phyloP scores from a whole-genome alignment of 2,113 vertebrate genomes.

The Nothobranchius kuhntae region DNA sequence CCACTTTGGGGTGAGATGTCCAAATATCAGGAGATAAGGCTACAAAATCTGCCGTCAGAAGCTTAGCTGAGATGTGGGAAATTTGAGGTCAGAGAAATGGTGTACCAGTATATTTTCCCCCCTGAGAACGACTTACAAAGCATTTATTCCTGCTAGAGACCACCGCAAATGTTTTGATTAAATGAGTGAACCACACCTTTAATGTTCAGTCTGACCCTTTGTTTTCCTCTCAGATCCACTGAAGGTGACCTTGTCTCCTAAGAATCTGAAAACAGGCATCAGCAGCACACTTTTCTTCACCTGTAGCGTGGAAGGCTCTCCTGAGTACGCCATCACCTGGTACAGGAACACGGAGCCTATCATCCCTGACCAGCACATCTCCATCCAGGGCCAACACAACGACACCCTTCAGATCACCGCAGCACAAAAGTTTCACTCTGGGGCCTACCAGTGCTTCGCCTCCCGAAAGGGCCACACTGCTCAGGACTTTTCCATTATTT shows the following conservation, averaged over 20 bases:
- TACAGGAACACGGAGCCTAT: conserved; percentile 94
- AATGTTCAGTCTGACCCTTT: background rate
- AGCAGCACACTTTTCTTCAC: conserved; percentile 97
- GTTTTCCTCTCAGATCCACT: conserved; percentile 84
- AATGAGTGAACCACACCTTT: too few relatives aligned
- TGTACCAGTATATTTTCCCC: too few relatives aligned
- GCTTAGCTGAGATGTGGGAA: too few relatives aligned
- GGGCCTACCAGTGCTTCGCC: conserved; percentile 98
- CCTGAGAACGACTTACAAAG: too few relatives aligned
- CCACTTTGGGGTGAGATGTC: too few relatives aligned
- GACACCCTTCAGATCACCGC: conserved; percentile 96
- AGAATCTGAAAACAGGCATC: conserved; percentile 97
- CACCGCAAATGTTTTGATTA: too few relatives aligned
- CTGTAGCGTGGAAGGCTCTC: conserved; percentile 91
- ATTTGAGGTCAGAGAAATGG: too few relatives aligned
- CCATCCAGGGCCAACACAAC: conserved; percentile 95
- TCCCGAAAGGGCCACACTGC: conserved; percentile 92
- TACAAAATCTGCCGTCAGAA: too few relatives aligned
- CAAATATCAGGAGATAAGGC: too few relatives aligned
- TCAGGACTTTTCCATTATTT: conserved; percentile 96
- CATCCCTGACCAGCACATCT: conserved; percentile 89
- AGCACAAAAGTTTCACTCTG: conserved; percentile 95
- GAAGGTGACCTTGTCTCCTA: conserved; percentile 93
- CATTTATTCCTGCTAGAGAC: too few relatives aligned
- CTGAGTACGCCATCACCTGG: conserved; percentile 92